phyloP scores from a whole-genome alignment of 2,888 invertebrate genomes.

The Tanytarsus gracilentus region DNA sequence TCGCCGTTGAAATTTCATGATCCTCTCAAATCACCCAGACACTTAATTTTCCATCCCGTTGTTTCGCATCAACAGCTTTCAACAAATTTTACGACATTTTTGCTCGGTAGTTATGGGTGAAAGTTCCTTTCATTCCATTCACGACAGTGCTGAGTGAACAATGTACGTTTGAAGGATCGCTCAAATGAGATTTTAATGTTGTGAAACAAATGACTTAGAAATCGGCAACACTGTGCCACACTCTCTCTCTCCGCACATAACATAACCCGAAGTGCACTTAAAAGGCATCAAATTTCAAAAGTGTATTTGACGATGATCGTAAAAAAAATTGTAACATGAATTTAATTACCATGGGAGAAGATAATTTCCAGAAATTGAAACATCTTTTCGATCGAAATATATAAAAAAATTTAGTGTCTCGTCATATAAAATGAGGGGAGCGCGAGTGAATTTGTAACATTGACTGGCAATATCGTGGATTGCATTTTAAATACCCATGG shows the following conservation, averaged over 20 bases:
- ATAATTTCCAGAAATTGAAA: conserved; percentile 5
- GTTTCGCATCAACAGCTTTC: conserved; percentile 10
- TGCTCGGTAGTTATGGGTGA: neutral
- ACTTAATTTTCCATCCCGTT: conserved; percentile 20
- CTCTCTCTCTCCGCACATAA: neutral
- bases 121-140: neutral
- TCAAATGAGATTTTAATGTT: neutral
- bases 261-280: neutral
- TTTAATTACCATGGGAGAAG: conserved; percentile 8
- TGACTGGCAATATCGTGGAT: too few relatives aligned
- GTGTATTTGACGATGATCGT: too few relatives aligned
- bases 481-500: conserved; percentile 4
- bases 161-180: neutral
- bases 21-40: conserved; percentile 21
- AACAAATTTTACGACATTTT: conserved; percentile 12
- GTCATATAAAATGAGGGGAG: too few relatives aligned
- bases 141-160: neutral
- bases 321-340: neutral
- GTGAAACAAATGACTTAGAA: neutral
- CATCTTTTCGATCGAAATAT: neutral
- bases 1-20: conserved; percentile 18
- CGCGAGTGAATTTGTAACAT: too few relatives aligned
- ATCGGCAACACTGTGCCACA: neutral
- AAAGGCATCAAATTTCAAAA: conserved; percentile 12
- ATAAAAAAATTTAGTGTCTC: too few relatives aligned